Base-by-base conservation (phyloP, 2,797 vertebrate species). In the Novumbra hubbsi region DNA sequence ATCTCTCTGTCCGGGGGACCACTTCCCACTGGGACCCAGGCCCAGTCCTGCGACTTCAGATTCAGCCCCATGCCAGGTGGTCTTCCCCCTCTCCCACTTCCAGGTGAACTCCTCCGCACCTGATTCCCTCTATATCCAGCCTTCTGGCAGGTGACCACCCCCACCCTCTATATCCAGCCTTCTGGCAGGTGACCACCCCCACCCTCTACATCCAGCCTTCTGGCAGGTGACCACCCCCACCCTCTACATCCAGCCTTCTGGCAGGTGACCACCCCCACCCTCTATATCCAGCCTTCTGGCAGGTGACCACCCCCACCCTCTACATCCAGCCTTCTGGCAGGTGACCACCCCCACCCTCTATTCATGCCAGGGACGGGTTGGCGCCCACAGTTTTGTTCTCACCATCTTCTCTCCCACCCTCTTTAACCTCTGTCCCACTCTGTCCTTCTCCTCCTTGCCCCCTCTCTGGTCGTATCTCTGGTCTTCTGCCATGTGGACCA, bases 1-100 rank as follows among this genome's bases (percentile, higher is more conserved):
- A 89, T 90, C 87, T 86, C 85, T 17, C 79, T 77, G 81, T 81
- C 84, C 83, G 73, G 76, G 4, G 65, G 63, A 24, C 66, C 32
- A 12, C 72, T 78, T 82, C 77, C 87, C 79, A 14, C 63, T 27
- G 86, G 81, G 81, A 88, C 82, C 41, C 73, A 60, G 19, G 63
- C 63, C 30, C 63, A 30, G 28, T 45, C 41, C 41, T 45, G 41
- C 28, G 74, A 50, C 78, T 71, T 70, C 1, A 60, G 73, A 60
- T 24, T 34, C 28, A 14, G 66, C 64, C 68, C 24, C 19, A 19
- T 70, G 38, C 21, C 63, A 57, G 30, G 21, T 24, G 75, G 78
- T 14, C n/a, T 32, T 45, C 6, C 62, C 24, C 24, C 28, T 50
- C 62, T 83, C 76, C 63, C 28, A 64, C 78, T 16, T 64, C 27